Evolutionary conservation across 2,113 vertebrate genomes (phyloP).

Genomic region (Zosterops hypoxanthus): DNA sequence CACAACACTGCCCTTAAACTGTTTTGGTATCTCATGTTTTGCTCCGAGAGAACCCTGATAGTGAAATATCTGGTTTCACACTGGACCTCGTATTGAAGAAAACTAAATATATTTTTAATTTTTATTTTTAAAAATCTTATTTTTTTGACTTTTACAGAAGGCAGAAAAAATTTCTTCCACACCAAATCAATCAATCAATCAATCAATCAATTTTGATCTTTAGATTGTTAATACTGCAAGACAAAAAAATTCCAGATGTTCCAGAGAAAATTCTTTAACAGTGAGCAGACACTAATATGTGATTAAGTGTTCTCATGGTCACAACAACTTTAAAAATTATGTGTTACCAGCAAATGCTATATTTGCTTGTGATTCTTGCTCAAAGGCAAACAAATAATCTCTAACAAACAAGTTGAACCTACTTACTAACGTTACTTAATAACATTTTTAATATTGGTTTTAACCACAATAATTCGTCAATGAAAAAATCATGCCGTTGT

Average conservation of each 20-base stretch:
- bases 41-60: neutral
- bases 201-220: neutral
- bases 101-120: neutral
- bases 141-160: neutral
- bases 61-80: neutral
- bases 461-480: neutral
- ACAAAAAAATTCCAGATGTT: neutral
- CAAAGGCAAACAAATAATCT: neutral
- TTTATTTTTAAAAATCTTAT: neutral
- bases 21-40: neutral
- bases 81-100: neutral
- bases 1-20: neutral
- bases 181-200: too few species aligned
- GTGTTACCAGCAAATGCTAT: fast-evolving
- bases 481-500: neutral
- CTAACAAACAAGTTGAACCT: neutral
- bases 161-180: neutral
- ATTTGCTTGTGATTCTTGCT: neutral
- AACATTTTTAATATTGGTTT: neutral
- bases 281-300: neutral
- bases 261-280: neutral
- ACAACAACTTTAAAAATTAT: neutral
- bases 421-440: neutral
- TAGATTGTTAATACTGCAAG: neutral
- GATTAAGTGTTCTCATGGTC: neutral